Conservation (phyloP, 2,888 invertebrate genomes). For the Brachyptera risi region DNA sequence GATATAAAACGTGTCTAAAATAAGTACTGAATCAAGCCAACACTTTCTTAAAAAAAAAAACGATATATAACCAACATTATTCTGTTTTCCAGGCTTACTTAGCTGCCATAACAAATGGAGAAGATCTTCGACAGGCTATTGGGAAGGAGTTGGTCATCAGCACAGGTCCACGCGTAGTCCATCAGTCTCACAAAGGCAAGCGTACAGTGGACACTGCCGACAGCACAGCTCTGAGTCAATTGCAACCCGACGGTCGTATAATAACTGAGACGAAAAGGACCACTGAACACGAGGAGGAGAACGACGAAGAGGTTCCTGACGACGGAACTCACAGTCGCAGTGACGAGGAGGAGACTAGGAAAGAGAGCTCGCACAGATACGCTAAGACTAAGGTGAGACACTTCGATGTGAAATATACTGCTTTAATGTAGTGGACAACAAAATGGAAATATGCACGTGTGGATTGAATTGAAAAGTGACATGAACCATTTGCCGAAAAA, state of each 20-base stretch:
- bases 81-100: conserved; percentile 68
- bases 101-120: conserved; percentile 53
- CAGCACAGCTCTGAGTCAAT: conserved; percentile 67
- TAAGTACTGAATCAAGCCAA: too few relatives aligned
- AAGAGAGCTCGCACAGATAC: conserved; percentile 58
- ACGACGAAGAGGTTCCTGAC: conserved; percentile 72
- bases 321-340: conserved; percentile 47
- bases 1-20: too few relatives aligned
- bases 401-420: too few relatives aligned
- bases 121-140: conserved; percentile 67
- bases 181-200: conserved; percentile 69
- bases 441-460: too few relatives aligned
- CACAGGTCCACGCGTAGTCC: conserved; percentile 66
- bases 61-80: too few relatives aligned
- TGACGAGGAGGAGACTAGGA: conserved; percentile 47
- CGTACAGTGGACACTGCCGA: conserved; percentile 79
- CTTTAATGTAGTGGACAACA: too few relatives aligned
- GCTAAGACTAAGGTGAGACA: conserved; percentile 59
- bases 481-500: too few relatives aligned
- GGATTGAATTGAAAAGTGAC: too few relatives aligned
- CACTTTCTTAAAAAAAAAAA: too few relatives aligned
- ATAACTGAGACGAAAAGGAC: conserved; percentile 80
- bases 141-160: conserved; percentile 55
- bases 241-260: conserved; percentile 77
- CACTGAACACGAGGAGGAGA: conserved; percentile 75